Conservation (phyloP, 2,797 vertebrate species). For the Gila robusta region DNA sequence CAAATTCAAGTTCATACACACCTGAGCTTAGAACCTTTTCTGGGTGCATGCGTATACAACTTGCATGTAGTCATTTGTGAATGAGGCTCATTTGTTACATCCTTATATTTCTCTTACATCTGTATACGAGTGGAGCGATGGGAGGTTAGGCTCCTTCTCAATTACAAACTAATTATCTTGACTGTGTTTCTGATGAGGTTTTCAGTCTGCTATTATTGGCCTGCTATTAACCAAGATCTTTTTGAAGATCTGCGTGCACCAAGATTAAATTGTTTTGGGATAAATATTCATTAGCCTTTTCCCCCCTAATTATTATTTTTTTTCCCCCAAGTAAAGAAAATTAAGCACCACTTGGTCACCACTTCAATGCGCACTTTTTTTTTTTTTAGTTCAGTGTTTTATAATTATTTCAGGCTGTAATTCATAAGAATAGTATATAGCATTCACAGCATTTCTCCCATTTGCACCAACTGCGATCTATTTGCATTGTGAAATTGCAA, state of each 20-base stretch:
- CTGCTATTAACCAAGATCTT: constrained; percentile 2
- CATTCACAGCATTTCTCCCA: background rate
- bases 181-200: constrained; percentile 17
- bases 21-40: background rate
- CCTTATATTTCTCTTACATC: background rate
- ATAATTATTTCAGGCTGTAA: background rate
- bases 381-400: background rate
- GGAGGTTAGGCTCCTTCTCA: background rate
- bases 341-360: background rate
- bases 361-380: background rate
- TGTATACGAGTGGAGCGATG: background rate
- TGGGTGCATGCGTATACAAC: background rate
- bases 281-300: background rate
- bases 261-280: background rate
- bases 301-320: background rate
- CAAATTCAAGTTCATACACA: background rate
- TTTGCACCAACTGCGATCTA: background rate
- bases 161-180: constrained; percentile 2
- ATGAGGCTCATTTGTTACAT: background rate
- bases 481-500: background rate
- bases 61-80: background rate
- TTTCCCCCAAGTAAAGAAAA: background rate
- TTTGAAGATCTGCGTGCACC: background rate
- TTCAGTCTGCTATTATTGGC: constrained; percentile 1
- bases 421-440: background rate